Conservation (phyloP, 2,797 vertebrate species). For the Megalops cyprinoides region DNA sequence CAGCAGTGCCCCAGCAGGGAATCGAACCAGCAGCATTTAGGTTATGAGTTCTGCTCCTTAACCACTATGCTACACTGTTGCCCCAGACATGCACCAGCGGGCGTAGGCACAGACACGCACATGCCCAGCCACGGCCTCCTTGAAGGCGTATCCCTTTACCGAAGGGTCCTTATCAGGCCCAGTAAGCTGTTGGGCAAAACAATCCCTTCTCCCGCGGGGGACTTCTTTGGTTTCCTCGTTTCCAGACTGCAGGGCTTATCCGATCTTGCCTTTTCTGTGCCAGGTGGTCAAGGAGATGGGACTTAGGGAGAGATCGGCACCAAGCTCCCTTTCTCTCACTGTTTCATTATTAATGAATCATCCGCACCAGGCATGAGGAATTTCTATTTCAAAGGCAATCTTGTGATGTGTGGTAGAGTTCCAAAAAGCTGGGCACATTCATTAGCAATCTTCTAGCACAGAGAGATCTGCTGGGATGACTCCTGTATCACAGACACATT, state of each 20-base stretch:
- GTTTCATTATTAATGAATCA: slow-evolving; percentile 21
- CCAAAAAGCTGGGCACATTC: not conserved
- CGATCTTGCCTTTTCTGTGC: slow-evolving; percentile 37
- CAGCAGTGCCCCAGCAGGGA: too few relatives aligned
- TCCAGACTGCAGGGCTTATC: slow-evolving; percentile 29
- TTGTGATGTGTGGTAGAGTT: not conserved
- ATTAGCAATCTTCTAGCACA: not conserved
- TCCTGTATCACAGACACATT: not conserved
- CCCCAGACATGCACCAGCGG: not conserved
- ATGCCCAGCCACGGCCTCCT: slow-evolving; percentile 35
- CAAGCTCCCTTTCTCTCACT: slow-evolving; percentile 24
- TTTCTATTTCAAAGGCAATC: not conserved
- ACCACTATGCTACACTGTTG: too few relatives aligned
- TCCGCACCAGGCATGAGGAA: not conserved
- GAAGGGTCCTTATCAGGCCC: slow-evolving; percentile 41
- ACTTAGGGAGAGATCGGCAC: not conserved
- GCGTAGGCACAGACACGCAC: slow-evolving; percentile 14
- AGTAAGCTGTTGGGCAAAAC: slow-evolving; percentile 14
- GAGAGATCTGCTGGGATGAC: not conserved
- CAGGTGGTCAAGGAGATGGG: slow-evolving; percentile 43
- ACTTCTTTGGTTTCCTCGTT: slow-evolving; percentile 35
- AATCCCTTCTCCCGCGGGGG: slow-evolving; percentile 17
- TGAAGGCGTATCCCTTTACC: slow-evolving; percentile 47
- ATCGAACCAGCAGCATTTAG: too few relatives aligned
- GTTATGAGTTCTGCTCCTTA: too few relatives aligned